A percentile compares a stretch with the other conserved stretches of the same genome.
Conservation (phyloP, 2,888 invertebrate genomes). For the Tortricodes alternella region DNA sequence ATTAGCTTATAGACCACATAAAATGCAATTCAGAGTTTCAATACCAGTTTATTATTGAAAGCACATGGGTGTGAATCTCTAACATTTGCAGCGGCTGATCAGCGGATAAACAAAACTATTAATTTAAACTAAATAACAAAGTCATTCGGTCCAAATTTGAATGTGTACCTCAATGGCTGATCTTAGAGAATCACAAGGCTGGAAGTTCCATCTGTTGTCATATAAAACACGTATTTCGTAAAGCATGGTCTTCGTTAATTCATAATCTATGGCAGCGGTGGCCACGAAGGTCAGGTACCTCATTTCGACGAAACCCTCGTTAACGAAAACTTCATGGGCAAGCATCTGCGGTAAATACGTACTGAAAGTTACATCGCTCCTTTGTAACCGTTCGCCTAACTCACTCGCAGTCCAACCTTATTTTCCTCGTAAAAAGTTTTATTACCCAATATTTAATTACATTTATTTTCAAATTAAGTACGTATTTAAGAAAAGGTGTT, state of each 20-base stretch:
- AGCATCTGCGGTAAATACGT: conserved; percentile 34
- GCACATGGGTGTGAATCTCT: too few relatives aligned
- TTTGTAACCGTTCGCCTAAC: conserved; percentile 37
- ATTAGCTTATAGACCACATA: too few relatives aligned
- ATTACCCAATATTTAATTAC: conserved; percentile 21
- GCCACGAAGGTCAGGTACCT: conserved; percentile 33
- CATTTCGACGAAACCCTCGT: conserved; percentile 35
- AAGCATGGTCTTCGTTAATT: neutral
- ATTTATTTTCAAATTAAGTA: conserved; percentile 11
- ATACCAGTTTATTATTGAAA: too few relatives aligned
- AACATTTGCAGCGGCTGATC: too few relatives aligned
- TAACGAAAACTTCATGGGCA: conserved; percentile 40
- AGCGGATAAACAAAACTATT: too few relatives aligned
- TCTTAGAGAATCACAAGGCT: too few relatives aligned
- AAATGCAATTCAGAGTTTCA: too few relatives aligned
- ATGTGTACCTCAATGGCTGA: too few relatives aligned
- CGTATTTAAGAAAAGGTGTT: conserved; percentile 17
- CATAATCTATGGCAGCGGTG: conserved; percentile 31
- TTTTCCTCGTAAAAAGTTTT: conserved; percentile 18
- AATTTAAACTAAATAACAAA: too few relatives aligned
- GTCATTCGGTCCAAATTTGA: too few relatives aligned
- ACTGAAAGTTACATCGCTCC: conserved; percentile 41
- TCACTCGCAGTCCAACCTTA: conserved; percentile 15
- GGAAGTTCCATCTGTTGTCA: too few relatives aligned
- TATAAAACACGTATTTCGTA: too few relatives aligned